Base-by-base conservation (phyloP, 1,140 invertebrate species). In the Papilio dardanus region DNA sequence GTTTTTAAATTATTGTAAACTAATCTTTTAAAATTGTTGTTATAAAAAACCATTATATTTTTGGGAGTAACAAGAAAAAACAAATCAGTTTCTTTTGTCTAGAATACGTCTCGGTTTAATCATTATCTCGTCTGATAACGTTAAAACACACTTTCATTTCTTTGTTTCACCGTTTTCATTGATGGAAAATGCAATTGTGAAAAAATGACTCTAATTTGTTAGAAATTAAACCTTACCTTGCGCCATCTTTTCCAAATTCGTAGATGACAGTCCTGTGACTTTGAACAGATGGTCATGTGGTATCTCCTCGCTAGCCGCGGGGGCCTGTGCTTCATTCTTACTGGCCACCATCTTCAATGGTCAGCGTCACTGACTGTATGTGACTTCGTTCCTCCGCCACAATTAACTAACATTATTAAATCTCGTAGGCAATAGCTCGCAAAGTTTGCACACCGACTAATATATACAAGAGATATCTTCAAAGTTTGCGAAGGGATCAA, bases 271-370 rank as follows among this genome's bases (percentile, higher is more conserved):
- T 3, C 91, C 91, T 0, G 91, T 92, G 30, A 92, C 90, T 77
- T 82, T 90, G 74, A 85, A 92, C 0, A 92, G 81, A 35, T 92
- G 91, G 74, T 92, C 89, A 73, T 92, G 90, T 3, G 90, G 81
- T 2, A 92, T 90, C 78, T 89, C 89, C 75, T 91, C 89, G 71
- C 77, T 81, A 19, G 28, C 58, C 30, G 75, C 68, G 19, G 77
- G 73, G 0, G 82, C 84, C 71, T 88, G 87, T 4, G 83, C 81
- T 12, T 92, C 89, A 16, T 80, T 81, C 62, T 75, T 80, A 7
- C 37, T 71, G 21, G 75, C 75, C 77, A 82, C 82, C 21, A 75
- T 83, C 42, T 77, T 71, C 75, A 33, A 69, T 31, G 16, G 54
- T 65, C 74, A 74, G 24, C 10, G 21, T 67, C 5, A 67, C n/a